Percentiles rank a stretch among this genome's conserved stretches.
phyloP scores from a whole-genome alignment of 2,888 invertebrate genomes.

The Terebella lapidaria region DNA sequence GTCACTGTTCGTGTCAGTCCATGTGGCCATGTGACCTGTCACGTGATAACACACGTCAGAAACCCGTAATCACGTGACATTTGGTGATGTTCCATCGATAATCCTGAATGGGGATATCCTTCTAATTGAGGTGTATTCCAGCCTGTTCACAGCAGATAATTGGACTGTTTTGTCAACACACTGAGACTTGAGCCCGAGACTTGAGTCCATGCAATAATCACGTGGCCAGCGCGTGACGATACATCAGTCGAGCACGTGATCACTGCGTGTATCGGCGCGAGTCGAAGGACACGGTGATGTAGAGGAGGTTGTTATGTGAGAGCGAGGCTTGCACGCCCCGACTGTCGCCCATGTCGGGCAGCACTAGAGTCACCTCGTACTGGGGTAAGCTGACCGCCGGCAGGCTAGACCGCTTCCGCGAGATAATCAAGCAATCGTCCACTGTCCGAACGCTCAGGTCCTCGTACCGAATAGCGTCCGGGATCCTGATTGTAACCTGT shows the following conservation, averaged over 20 bases:
- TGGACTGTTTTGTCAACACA: too few relatives aligned
- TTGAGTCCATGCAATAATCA: too few relatives aligned
- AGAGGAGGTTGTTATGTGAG: background rate
- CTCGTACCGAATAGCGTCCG: background rate
- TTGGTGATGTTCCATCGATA: too few relatives aligned
- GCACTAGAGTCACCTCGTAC: background rate
- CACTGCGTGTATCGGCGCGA: background rate
- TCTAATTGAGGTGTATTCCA: too few relatives aligned
- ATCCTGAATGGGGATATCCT: too few relatives aligned
- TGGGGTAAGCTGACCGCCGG: background rate
- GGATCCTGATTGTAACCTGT: background rate
- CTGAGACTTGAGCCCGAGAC: too few relatives aligned
- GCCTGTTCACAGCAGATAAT: too few relatives aligned
- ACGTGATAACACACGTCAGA: too few relatives aligned
- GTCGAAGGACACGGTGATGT: background rate
- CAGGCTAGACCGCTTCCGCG: background rate
- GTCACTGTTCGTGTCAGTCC: too few relatives aligned
- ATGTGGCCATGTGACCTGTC: too few relatives aligned
- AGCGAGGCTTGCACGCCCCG: background rate
- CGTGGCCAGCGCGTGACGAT: too few relatives aligned
- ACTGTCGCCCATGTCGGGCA: background rate
- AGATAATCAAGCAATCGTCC: background rate
- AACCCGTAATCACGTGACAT: too few relatives aligned
- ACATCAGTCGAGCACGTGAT: background rate
- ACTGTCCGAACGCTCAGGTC: background rate